Evolutionary conservation across 1,140 invertebrate genomes (phyloP).

Genomic region (Brachionus manjavacas): DNA sequence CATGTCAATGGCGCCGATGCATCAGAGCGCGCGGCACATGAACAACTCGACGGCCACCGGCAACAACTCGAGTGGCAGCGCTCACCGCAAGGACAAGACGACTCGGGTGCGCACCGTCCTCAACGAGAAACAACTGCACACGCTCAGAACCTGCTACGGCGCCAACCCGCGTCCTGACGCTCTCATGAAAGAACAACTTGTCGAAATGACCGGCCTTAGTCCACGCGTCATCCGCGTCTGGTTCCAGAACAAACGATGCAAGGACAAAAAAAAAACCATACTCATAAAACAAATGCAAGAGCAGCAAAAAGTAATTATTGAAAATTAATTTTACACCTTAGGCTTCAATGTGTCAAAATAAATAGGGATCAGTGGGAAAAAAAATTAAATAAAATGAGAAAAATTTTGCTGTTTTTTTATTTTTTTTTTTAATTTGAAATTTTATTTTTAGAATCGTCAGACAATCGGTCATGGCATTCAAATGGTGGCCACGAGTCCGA

Average conservation of each 20-base stretch:
- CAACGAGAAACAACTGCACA: constrained; percentile 96
- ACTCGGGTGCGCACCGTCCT: constrained; percentile 93
- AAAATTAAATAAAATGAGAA: too few species aligned
- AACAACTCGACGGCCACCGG: not conserved
- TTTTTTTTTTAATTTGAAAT: too few species aligned
- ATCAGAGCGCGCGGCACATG: not conserved
- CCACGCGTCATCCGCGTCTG: constrained; percentile 93
- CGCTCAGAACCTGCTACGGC: constrained; percentile 79
- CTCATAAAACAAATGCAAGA: constrained; percentile 94
- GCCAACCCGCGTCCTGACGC: constrained; percentile 96
- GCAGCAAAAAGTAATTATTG: constrained; percentile 75
- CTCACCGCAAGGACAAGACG: constrained; percentile 66
- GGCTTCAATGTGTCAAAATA: too few species aligned
- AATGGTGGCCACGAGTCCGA: constrained; percentile 15
- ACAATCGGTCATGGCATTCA: constrained; percentile 37
- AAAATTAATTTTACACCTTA: not conserved
- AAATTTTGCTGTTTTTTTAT: too few species aligned
- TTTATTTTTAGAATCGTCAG: constrained; percentile 34
- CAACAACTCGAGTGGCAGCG: not conserved
- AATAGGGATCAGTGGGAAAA: too few species aligned
- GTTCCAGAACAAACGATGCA: constrained; percentile 98
- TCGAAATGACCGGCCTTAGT: constrained; percentile 94
- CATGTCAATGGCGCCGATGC: not conserved
- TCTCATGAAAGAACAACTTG: constrained; percentile 96
- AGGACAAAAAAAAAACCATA: constrained; percentile 95